These are phyloP conservation scores for Chromobotia macracanthus DNA, from an alignment of 2,797 vertebrate species.

Conservation along the genomic window DNA sequence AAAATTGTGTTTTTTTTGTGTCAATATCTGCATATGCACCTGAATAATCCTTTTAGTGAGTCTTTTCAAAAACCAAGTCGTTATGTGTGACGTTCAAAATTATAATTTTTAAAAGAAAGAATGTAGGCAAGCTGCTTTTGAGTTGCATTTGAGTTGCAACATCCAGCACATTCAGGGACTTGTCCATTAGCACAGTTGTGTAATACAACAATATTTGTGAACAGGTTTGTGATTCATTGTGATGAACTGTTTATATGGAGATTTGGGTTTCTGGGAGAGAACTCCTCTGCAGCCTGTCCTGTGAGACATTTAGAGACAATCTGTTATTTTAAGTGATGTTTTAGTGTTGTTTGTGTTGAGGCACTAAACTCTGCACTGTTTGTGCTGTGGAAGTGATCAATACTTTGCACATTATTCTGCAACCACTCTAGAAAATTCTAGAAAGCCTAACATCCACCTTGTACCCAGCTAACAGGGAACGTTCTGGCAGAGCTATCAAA, in stretches of 20 bases:
- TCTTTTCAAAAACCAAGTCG: background rate
- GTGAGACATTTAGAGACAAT: background rate
- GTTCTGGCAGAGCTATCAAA: too few species aligned
- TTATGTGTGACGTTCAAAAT: background rate
- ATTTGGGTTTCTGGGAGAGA: background rate
- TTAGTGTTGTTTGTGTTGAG: too few species aligned
- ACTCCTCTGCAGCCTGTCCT: background rate
- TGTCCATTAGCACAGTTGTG: background rate
- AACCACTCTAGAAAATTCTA: too few species aligned
- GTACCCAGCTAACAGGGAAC: too few species aligned
- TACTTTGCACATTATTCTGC: too few species aligned
- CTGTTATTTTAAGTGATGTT: too few species aligned
- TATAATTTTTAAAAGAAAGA: background rate
- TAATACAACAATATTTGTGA: background rate
- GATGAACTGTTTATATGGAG: background rate
- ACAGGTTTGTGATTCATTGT: background rate
- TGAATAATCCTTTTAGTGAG: background rate
- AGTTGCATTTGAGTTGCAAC: slow-evolving; percentile 12
- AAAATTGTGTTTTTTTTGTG: background rate
- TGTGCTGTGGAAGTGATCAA: too few species aligned
- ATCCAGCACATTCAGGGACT: background rate
- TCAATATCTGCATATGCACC: background rate
- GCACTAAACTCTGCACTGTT: too few species aligned
- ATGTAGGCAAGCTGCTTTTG: background rate
- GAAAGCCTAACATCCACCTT: too few species aligned